Conservation (phyloP, 2,797 vertebrate genomes). For the Capromys pilorides region DNA sequence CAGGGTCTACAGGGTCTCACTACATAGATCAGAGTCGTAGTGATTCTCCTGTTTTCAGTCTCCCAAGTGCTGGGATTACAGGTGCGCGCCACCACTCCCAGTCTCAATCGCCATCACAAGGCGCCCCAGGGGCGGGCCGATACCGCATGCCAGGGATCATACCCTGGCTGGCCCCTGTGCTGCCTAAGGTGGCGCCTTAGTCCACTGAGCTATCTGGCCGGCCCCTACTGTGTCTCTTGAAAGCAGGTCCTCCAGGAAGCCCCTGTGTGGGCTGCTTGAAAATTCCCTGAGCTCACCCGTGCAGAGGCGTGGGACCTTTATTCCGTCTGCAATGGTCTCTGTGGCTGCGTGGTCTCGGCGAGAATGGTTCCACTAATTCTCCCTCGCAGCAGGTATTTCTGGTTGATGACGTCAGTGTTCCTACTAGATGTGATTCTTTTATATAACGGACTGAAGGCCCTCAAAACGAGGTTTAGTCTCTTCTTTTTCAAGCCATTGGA, state of each 20-base stretch:
- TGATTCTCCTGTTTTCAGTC: too few relatives aligned
- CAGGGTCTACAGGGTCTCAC: too few relatives aligned
- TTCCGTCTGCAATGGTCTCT: neutral
- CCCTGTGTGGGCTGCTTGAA: neutral
- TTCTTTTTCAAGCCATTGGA: neutral
- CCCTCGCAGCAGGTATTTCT: neutral
- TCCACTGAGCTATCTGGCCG: too few relatives aligned
- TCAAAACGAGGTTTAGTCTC: neutral
- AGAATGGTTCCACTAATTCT: neutral
- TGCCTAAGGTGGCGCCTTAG: too few relatives aligned
- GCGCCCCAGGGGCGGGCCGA: too few relatives aligned
- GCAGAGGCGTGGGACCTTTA: neutral
- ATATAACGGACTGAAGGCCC: neutral
- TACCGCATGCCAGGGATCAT: too few relatives aligned
- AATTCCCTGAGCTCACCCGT: neutral
- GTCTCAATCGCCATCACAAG: too few relatives aligned
- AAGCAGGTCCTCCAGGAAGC: neutral
- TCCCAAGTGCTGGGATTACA: too few relatives aligned
- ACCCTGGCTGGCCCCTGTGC: too few relatives aligned
- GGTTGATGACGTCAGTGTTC: neutral
- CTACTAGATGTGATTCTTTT: neutral
- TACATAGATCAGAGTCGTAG: too few relatives aligned
- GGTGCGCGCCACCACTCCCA: too few relatives aligned
- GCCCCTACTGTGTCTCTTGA: neutral
- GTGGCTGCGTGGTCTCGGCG: neutral